phyloP scores from a whole-genome alignment of 2,888 invertebrate species.

The Drosophila nigricruria region DNA sequence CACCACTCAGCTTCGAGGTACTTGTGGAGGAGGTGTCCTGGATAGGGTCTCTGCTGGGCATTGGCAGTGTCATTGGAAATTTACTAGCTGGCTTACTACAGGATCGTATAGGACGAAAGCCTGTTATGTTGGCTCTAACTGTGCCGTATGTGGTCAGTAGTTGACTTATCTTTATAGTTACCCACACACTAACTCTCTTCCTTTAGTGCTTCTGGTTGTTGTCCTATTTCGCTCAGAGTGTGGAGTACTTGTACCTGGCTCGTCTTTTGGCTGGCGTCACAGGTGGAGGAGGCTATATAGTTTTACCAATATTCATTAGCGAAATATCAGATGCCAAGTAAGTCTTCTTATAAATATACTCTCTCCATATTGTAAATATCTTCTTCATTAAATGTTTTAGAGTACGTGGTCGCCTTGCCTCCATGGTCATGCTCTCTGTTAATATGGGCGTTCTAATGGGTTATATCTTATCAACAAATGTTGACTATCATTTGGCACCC shows the following conservation, averaged over 20 bases:
- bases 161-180: not conserved
- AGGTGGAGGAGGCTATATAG: slow-evolving; percentile 82
- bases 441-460: slow-evolving; percentile 68
- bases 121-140: slow-evolving; percentile 54
- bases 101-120: slow-evolving; percentile 74
- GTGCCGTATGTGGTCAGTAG: slow-evolving; percentile 69
- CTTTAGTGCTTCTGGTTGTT: slow-evolving; percentile 77
- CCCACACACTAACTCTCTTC: not conserved
- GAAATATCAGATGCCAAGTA: slow-evolving; percentile 84
- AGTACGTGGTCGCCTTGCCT: slow-evolving; percentile 80
- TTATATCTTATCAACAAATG: slow-evolving; percentile 62
- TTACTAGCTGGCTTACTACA: slow-evolving; percentile 65
- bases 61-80: slow-evolving; percentile 77
- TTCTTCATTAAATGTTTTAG: too few species aligned
- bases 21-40: slow-evolving; percentile 69
- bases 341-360: slow-evolving; percentile 21
- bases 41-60: slow-evolving; percentile 73
- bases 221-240: slow-evolving; percentile 73
- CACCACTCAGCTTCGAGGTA: slow-evolving; percentile 57
- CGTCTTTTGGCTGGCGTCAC: slow-evolving; percentile 80
- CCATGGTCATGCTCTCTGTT: slow-evolving; percentile 71
- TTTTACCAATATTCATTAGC: slow-evolving; percentile 82
- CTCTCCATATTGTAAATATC: not conserved
- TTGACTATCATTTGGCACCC: slow-evolving; percentile 62
- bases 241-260: slow-evolving; percentile 80